Conservation (phyloP, 2,888 invertebrate species). For the Conops quadrifasciatus region DNA sequence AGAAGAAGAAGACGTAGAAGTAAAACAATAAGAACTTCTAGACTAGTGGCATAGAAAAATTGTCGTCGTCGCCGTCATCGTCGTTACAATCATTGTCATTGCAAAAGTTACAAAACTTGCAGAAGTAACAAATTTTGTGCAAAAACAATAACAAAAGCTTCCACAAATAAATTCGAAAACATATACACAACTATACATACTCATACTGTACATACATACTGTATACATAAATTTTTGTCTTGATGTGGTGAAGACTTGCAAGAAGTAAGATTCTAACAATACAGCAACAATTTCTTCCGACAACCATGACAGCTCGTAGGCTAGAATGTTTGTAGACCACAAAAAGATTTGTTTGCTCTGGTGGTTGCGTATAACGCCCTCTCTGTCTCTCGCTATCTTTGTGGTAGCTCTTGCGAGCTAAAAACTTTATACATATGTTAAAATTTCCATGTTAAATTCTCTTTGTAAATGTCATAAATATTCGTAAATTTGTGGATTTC, state of each 20-base stretch:
- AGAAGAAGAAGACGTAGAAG: background rate
- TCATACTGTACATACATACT: background rate
- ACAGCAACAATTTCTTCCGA: background rate
- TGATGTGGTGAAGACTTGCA: constrained; percentile 2
- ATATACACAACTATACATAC: background rate
- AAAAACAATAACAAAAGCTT: no score
- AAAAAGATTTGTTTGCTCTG: constrained; percentile 44
- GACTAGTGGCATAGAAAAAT: no score
- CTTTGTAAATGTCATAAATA: constrained; percentile 33
- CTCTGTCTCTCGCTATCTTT: constrained; percentile 4
- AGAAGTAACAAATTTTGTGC: no score
- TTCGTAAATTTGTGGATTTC: constrained; percentile 14
- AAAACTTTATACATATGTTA: constrained; percentile 24
- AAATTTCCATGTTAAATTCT: background rate
- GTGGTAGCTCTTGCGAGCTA: background rate
- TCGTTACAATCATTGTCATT: no score
- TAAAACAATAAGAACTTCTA: background rate
- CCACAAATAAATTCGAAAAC: background rate
- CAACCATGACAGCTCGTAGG: constrained; percentile 19
- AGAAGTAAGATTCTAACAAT: background rate
- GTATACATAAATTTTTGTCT: background rate
- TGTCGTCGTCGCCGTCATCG: no score
- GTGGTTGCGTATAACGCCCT: background rate
- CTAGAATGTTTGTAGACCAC: constrained; percentile 49
- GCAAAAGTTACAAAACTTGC: no score